Conservation (phyloP, 2,797 vertebrate genomes). For the Danionella dracula region DNA sequence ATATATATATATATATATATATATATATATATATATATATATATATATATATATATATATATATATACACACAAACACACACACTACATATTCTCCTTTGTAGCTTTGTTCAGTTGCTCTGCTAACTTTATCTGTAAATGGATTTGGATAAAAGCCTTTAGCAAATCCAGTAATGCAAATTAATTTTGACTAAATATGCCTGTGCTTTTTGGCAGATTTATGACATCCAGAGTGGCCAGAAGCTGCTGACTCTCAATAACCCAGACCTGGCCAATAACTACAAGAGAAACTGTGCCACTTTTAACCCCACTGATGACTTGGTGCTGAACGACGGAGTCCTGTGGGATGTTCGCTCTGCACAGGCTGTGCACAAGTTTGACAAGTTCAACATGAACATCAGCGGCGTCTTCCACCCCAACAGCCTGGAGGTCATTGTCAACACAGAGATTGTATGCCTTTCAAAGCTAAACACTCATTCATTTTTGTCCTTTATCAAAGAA, state of each 20-base stretch:
- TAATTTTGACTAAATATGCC: no score
- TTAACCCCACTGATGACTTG: conserved; percentile 97
- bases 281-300: conserved; percentile 98
- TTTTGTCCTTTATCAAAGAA: no score
- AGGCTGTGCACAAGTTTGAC: conserved; percentile 98
- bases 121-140: no score
- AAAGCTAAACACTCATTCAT: no score
- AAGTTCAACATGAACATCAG: conserved; percentile 99
- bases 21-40: no score
- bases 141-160: no score
- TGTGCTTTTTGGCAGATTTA: conserved; percentile 79
- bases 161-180: no score
- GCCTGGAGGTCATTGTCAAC: conserved; percentile 95
- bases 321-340: conserved; percentile 97
- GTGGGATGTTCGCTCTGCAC: conserved; percentile 94
- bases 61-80: no score
- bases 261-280: conserved; percentile 98
- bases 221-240: conserved; percentile 97
- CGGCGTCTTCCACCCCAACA: conserved; percentile 95
- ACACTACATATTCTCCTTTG: no score
- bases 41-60: no score
- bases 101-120: no score
- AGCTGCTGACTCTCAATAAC: conserved; percentile 95
- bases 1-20: no score
- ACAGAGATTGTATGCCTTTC: conserved; percentile 96